Percentiles rank a stretch among this genome's conserved stretches.
Conservation (phyloP, 1,140 invertebrate species). For the Rhyzopertha dominica region DNA sequence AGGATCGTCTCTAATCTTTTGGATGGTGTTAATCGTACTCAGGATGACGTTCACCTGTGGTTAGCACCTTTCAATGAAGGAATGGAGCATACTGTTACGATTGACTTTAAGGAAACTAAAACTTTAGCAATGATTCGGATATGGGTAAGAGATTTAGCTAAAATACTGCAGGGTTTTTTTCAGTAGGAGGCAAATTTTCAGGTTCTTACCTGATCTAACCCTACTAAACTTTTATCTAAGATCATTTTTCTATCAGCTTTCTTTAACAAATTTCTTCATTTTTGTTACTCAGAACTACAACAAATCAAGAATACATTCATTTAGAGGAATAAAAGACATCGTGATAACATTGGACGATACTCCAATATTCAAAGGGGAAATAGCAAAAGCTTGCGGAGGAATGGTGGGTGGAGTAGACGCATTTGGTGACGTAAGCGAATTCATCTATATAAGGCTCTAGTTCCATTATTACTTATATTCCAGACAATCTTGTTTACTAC, state of each 20-base stretch:
- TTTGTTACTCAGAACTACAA: slow-evolving; percentile 86
- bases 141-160: too few relatives aligned
- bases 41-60: slow-evolving; percentile 75
- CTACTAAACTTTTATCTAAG: too few relatives aligned
- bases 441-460: background rate
- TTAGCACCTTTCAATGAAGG: slow-evolving; percentile 57
- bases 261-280: too few relatives aligned
- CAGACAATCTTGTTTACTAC: slow-evolving; percentile 81
- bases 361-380: slow-evolving; percentile 73
- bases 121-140: slow-evolving; percentile 68
- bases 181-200: too few relatives aligned
- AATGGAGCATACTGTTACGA: slow-evolving; percentile 54
- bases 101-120: slow-evolving; percentile 54
- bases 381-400: slow-evolving; percentile 68
- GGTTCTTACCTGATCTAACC: too few relatives aligned
- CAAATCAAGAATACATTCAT: slow-evolving; percentile 77
- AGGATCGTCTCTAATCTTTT: slow-evolving; percentile 59
- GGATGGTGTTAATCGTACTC: slow-evolving; percentile 67
- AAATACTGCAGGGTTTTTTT: too few relatives aligned
- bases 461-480: slow-evolving; percentile 32
- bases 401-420: slow-evolving; percentile 62
- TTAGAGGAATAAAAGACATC: slow-evolving; percentile 66
- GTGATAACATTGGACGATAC: slow-evolving; percentile 64
- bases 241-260: too few relatives aligned
- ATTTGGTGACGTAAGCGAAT: slow-evolving; percentile 69